phyloP scores from a whole-genome alignment of 2,888 invertebrate species.

The Cantharis flavilabris region DNA sequence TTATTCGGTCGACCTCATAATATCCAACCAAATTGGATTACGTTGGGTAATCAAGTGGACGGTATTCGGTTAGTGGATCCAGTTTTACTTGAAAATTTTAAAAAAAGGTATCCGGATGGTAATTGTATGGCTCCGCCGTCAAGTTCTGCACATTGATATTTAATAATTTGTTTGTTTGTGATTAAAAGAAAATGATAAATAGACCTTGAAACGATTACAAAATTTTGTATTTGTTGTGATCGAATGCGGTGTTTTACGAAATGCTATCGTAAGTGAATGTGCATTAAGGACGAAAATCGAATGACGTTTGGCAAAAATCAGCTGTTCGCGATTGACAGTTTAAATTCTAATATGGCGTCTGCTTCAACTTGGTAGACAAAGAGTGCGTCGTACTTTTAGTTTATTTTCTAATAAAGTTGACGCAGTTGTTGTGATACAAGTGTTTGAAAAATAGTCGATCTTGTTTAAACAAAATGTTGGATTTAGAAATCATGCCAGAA shows the following conservation, averaged over 20 bases:
- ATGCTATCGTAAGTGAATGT: constrained; percentile 23
- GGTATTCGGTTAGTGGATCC: constrained; percentile 93
- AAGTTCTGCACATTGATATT: constrained; percentile 39
- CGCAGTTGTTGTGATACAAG: constrained; percentile 31
- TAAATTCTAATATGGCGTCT: constrained; percentile 50
- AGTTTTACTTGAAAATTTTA: constrained; percentile 85
- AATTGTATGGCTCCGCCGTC: constrained; percentile 62
- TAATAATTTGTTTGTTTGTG: background rate
- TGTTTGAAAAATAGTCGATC: constrained; percentile 13
- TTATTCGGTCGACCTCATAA: constrained; percentile 96
- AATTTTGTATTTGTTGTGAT: constrained; percentile 43
- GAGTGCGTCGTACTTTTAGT: constrained; percentile 42
- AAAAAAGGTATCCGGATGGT: constrained; percentile 92
- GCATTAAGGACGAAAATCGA: constrained; percentile 28
- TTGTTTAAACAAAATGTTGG: constrained; percentile 74
- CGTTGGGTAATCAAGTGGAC: constrained; percentile 95
- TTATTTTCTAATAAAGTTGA: constrained; percentile 30
- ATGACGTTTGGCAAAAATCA: constrained; percentile 42
- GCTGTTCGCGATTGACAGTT: constrained; percentile 52
- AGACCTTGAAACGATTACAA: background rate
- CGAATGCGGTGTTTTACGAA: constrained; percentile 31
- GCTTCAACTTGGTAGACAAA: constrained; percentile 47
- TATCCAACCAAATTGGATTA: constrained; percentile 98
- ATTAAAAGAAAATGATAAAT: background rate
- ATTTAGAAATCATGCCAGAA: constrained; percentile 95